Evolutionary conservation across 2,113 vertebrate genomes (phyloP).

Genomic region (Sus scrofa): DNA sequence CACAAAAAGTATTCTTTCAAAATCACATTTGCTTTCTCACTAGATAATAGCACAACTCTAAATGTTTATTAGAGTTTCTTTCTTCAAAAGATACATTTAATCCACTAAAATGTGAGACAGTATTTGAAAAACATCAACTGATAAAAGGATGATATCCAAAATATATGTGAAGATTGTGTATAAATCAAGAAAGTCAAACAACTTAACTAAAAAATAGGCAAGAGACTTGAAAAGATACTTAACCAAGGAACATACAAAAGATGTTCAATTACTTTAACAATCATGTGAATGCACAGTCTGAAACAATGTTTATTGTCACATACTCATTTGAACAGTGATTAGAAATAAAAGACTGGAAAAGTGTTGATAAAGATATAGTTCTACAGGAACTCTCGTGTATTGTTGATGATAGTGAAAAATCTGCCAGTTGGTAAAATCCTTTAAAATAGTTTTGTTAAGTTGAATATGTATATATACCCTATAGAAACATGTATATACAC

Average conservation of each 20-base stretch:
- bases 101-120: not conserved
- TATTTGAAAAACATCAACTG: not conserved
- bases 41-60: not conserved
- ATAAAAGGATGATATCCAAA: not conserved
- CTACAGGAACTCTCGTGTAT: not conserved
- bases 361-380: not conserved
- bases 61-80: not conserved
- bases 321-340: not conserved
- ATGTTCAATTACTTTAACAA: not conserved
- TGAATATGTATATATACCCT: not conserved
- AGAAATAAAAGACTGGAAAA: not conserved
- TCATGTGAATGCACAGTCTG: not conserved
- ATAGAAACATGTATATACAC: too few relatives aligned
- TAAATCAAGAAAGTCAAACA: not conserved
- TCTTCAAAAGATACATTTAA: slow-evolving; percentile 39
- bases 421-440: not conserved
- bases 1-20: slow-evolving; percentile 5
- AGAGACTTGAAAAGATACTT: not conserved
- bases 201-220: not conserved
- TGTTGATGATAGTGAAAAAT: not conserved
- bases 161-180: not conserved
- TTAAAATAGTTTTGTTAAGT: not conserved
- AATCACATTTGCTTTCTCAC: not conserved
- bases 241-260: not conserved
- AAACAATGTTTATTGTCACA: not conserved